phyloP scores from a whole-genome alignment of 1,140 invertebrate genomes.

The Geopemphigus sp. region DNA sequence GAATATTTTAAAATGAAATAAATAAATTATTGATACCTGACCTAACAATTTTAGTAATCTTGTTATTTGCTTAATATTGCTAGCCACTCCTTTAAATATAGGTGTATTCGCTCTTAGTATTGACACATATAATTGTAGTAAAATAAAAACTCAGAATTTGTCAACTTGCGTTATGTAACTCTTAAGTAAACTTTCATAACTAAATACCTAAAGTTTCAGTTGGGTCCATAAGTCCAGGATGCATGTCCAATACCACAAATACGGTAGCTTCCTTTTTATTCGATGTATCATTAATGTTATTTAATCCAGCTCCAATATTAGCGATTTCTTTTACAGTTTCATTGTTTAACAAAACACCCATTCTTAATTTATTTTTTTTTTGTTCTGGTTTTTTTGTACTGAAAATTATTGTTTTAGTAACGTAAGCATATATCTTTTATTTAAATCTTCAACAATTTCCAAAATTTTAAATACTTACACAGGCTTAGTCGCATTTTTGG shows the following conservation, averaged over 20 bases:
- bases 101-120: too few relatives aligned
- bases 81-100: too few relatives aligned
- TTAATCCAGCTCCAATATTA: slow-evolving; percentile 27
- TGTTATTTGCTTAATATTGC: too few relatives aligned
- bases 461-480: background rate
- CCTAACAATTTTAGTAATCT: too few relatives aligned
- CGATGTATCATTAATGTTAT: slow-evolving; percentile 27
- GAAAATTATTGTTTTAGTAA: background rate
- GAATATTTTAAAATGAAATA: too few relatives aligned
- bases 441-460: background rate
- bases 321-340: slow-evolving; percentile 44
- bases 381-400: slow-evolving; percentile 29
- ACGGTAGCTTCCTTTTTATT: slow-evolving; percentile 58
- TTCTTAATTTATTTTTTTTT: slow-evolving; percentile 39
- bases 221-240: slow-evolving; percentile 67
- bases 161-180: too few relatives aligned
- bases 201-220: slow-evolving; percentile 62
- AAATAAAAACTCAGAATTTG: too few relatives aligned
- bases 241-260: slow-evolving; percentile 66
- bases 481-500: slow-evolving; percentile 36
- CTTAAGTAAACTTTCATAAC: too few relatives aligned
- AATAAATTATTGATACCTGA: too few relatives aligned
- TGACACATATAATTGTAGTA: too few relatives aligned
- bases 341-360: slow-evolving; percentile 42
- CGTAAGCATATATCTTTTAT: background rate